These are phyloP conservation scores for Nyctereutes procyonoides DNA, from an alignment of 2,113 vertebrate species.

Conservation along the genomic window DNA sequence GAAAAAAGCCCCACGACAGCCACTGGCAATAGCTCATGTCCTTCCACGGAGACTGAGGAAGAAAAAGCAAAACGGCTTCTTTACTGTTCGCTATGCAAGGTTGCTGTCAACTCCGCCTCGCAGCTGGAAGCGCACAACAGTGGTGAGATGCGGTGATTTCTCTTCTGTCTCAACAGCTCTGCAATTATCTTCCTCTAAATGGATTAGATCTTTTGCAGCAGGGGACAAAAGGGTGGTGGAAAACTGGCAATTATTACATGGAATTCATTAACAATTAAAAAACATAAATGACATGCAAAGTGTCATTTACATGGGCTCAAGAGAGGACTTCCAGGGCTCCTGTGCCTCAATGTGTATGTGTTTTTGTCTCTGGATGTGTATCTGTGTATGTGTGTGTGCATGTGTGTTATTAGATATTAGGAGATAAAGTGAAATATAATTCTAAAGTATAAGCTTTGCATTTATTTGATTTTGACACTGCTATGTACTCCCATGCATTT, in stretches of 20 bases:
- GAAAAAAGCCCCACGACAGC: constrained; percentile 87
- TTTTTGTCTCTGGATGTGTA: neutral
- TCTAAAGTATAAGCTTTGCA: neutral
- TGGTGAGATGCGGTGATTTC: constrained; percentile 89
- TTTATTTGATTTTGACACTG: neutral
- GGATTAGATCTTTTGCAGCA: constrained; percentile 85
- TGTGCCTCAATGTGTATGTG: neutral
- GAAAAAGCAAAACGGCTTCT: constrained; percentile 96
- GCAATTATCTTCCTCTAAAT: constrained; percentile 83
- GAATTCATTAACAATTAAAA: constrained; percentile 82
- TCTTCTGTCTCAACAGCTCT: constrained; percentile 78
- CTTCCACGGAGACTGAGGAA: constrained; percentile 93
- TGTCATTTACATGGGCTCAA: constrained; percentile 47
- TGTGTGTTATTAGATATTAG: neutral
- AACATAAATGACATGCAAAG: constrained; percentile 78
- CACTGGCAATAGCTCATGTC: constrained; percentile 83
- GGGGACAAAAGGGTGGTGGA: constrained; percentile 74
- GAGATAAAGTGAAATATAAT: neutral
- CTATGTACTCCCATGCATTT: neutral
- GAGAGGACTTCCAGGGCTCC: constrained; percentile 37
- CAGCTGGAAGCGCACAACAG: constrained; percentile 99
- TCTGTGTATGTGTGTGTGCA: neutral
- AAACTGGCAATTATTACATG: constrained; percentile 80
- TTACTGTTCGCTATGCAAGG: constrained; percentile 99
- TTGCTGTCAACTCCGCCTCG: constrained; percentile 97